These are phyloP conservation scores for Datnioides undecimradiatus DNA, from an alignment of 2,113 vertebrate genomes.

Conservation along the genomic window DNA sequence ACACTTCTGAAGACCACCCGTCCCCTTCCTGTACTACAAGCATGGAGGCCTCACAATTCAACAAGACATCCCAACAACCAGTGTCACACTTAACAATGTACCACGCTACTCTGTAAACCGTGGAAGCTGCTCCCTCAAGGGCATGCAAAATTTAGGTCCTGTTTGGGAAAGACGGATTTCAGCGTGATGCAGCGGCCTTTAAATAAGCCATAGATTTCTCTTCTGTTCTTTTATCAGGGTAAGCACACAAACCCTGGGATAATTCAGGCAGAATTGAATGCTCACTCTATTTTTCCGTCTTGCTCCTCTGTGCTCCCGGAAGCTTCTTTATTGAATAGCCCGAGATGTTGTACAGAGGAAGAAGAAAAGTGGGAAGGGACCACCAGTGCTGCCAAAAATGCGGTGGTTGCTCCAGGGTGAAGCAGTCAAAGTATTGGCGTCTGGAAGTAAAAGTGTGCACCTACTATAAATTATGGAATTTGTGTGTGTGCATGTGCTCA, in stretches of 20 bases:
- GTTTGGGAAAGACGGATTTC: conserved; percentile 45
- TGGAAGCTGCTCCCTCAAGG: conserved; percentile 26
- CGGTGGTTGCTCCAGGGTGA: conserved; percentile 58
- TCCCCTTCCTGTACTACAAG: neutral
- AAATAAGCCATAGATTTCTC: conserved; percentile 68
- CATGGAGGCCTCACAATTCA: conserved; percentile 11
- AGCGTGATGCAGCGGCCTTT: conserved; percentile 57
- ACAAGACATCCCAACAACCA: conserved; percentile 36
- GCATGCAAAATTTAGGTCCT: conserved; percentile 65
- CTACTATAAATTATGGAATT: conserved; percentile 11
- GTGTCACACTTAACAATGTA: conserved; percentile 38
- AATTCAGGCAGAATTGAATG: conserved; percentile 76
- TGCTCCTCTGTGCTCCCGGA: conserved; percentile 62
- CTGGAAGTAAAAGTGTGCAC: conserved; percentile 17
- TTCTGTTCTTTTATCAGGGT: conserved; percentile 53
- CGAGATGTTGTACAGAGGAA: conserved; percentile 69
- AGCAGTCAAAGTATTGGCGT: conserved; percentile 34
- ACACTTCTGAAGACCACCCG: neutral
- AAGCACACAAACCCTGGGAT: conserved; percentile 66
- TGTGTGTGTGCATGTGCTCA: conserved; percentile 10
- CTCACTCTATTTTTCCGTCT: conserved; percentile 68
- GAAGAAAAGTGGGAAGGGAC: conserved; percentile 73
- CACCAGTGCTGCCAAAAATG: conserved; percentile 63
- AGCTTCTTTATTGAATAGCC: conserved; percentile 80
- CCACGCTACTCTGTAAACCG: conserved; percentile 23